A percentile compares a stretch with the other conserved stretches of the same genome.
Conservation (phyloP, 92 coral and sea anemone genomes). For the Muricea muricata region DNA sequence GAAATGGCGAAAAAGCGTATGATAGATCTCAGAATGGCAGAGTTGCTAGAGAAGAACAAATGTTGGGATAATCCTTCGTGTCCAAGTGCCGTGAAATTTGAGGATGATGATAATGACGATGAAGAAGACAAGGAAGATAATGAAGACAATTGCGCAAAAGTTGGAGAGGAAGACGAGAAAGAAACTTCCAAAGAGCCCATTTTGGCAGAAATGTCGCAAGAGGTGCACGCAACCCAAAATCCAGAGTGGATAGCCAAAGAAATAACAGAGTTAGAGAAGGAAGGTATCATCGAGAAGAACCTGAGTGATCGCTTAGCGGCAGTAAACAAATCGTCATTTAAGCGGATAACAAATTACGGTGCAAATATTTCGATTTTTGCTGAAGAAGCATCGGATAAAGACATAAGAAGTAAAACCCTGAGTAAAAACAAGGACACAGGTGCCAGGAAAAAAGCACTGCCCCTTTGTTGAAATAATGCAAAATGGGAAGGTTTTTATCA, state of each 20-base stretch:
- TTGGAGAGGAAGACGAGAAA: not conserved
- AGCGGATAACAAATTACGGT: not conserved
- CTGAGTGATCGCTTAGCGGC: not conserved
- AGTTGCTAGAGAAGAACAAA: not conserved
- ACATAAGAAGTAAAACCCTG: too few species aligned
- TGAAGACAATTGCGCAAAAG: too few species aligned
- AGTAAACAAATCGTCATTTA: not conserved
- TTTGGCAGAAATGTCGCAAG: not conserved
- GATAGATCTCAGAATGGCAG: not conserved
- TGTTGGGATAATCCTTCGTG: not conserved
- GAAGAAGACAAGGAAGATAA: too few species aligned
- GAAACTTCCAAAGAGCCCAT: not conserved
- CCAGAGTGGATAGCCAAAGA: not conserved
- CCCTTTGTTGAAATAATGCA: too few species aligned
- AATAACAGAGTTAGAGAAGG: not conserved
- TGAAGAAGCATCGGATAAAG: too few species aligned
- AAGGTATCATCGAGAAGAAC: not conserved
- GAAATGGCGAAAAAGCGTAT: not conserved
- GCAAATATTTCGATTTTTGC: not conserved
- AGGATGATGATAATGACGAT: constrained; percentile 8
- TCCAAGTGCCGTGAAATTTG: not conserved
- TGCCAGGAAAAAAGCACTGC: too few species aligned
- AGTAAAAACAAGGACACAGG: too few species aligned
- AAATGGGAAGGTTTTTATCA: too few species aligned
- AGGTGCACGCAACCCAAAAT: constrained; percentile 1